Evolutionary conservation across 1,140 invertebrate species (phyloP).

Genomic region (Drosophila punjabiensis): DNA sequence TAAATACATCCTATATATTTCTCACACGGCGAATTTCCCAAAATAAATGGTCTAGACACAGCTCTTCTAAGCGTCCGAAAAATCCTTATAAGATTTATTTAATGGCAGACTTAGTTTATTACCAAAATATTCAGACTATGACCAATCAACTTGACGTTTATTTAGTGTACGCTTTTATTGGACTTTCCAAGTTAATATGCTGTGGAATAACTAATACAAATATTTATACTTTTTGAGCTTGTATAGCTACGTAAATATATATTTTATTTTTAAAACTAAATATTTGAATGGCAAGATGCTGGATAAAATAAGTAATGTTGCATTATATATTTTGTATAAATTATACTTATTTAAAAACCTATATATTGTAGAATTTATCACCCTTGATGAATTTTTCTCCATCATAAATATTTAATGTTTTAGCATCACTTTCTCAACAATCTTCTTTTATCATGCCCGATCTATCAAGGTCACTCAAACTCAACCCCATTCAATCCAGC

Average conservation of each 20-base stretch:
- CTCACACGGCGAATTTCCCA: constrained; percentile 26
- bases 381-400: background rate
- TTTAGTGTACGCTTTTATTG: constrained; percentile 6
- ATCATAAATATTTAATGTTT: background rate
- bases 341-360: no score
- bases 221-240: background rate
- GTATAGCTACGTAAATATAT: background rate
- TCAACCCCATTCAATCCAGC: constrained; percentile 14
- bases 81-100: constrained; percentile 40
- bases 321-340: no score
- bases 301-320: background rate
- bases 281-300: background rate
- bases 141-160: constrained; percentile 13
- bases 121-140: constrained; percentile 24
- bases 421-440: background rate
- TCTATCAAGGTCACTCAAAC: constrained; percentile 15
- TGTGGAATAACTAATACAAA: background rate
- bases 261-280: background rate
- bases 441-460: constrained; percentile 5
- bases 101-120: constrained; percentile 42
- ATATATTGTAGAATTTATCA: no score
- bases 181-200: constrained; percentile 1
- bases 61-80: constrained; percentile 14
- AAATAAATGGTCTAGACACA: constrained; percentile 48
- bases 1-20: constrained; percentile 10